These are phyloP conservation scores for Sitophilus oryzae DNA, from an alignment of 1,140 invertebrate species.

Conservation along the genomic window DNA sequence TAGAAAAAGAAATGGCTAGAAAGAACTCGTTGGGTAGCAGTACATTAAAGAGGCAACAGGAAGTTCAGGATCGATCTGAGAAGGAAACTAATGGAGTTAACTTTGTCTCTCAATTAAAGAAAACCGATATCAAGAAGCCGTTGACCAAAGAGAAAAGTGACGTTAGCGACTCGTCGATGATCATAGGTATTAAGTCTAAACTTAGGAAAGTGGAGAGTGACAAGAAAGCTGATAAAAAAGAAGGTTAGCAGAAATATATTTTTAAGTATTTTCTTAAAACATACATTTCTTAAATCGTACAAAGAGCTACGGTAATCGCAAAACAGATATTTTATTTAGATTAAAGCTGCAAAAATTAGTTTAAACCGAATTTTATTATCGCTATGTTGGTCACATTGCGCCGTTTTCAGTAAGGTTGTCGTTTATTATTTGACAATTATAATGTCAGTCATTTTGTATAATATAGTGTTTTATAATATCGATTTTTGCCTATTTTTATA, in stretches of 20 bases:
- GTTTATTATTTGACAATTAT: too few relatives aligned
- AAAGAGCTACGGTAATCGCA: too few relatives aligned
- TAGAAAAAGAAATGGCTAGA: constrained; percentile 16
- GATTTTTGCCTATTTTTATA: too few relatives aligned
- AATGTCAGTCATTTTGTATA: too few relatives aligned
- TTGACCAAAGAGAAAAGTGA: constrained; percentile 39
- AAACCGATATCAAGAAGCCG: constrained; percentile 36
- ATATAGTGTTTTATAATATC: too few relatives aligned
- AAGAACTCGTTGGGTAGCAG: constrained; percentile 22
- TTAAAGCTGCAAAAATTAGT: too few relatives aligned
- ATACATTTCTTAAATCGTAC: too few relatives aligned
- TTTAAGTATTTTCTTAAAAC: too few relatives aligned
- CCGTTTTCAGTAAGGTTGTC: too few relatives aligned
- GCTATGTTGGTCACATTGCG: too few relatives aligned
- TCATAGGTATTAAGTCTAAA: constrained; percentile 79
- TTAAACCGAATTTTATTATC: too few relatives aligned
- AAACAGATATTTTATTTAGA: too few relatives aligned
- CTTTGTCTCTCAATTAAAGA: constrained; percentile 39
- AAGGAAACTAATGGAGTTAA: constrained; percentile 34
- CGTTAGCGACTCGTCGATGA: constrained; percentile 41
- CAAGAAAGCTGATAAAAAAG: constrained; percentile 42
- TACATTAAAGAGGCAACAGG: constrained; percentile 11
- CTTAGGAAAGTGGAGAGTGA: constrained; percentile 70
- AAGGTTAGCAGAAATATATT: background rate
- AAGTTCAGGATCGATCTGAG: constrained; percentile 5